These are phyloP conservation scores for Tethya wilhelma DNA, from an alignment of 37 sponge, comb jelly and placozoan species.

Conservation along the genomic window DNA sequence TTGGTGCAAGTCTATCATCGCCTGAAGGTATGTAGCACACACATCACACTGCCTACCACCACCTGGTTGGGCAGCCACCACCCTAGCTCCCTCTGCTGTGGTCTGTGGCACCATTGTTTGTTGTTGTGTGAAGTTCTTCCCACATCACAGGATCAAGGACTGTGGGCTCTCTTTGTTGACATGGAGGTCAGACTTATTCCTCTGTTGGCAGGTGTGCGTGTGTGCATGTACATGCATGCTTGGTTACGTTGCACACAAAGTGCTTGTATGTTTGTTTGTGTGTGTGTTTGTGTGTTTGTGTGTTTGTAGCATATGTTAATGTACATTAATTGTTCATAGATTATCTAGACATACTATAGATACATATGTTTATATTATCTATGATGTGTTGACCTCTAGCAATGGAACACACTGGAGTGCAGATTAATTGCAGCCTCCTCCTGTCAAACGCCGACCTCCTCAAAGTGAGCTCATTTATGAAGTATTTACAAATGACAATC, in stretches of 20 bases:
- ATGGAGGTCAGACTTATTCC: conserved; percentile 58
- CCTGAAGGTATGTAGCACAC: conserved; percentile 34
- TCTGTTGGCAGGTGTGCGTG: conserved; percentile 29
- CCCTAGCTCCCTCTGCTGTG: no score
- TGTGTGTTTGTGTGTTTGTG: conserved; percentile 30
- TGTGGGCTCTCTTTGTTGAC: conserved; percentile 47
- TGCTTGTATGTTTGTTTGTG: no score
- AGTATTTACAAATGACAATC: no score
- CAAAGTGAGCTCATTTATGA: no score
- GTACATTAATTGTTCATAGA: no score
- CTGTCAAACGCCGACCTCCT: conserved; percentile 28
- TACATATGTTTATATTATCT: neutral
- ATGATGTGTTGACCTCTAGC: conserved; percentile 17
- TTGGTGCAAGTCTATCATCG: conserved; percentile 38
- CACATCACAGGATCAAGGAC: conserved; percentile 35
- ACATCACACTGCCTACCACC: no score
- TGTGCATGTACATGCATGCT: no score
- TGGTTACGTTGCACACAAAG: no score
- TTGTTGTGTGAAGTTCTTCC: neutral
- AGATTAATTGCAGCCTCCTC: conserved; percentile 34
- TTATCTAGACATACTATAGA: no score
- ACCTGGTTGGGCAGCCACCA: no score
- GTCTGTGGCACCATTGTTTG: neutral
- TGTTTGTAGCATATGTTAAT: no score
- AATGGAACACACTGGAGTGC: conserved; percentile 54